Evolutionary conservation across 2,797 vertebrate species (phyloP).

Genomic region (Spea hammondii): DNA sequence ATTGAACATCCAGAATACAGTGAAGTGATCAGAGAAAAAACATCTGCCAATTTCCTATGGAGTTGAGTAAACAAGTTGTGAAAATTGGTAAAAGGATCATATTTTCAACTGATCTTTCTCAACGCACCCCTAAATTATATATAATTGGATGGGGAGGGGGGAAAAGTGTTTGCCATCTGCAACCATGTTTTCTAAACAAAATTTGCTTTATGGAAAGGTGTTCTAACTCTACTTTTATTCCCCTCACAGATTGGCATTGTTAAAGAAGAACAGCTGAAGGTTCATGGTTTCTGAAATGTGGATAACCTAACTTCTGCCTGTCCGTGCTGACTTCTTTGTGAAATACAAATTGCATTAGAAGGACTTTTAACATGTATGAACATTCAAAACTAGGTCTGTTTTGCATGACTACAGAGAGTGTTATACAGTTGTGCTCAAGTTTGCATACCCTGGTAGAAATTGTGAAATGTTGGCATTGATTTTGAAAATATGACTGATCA

Average conservation of each 20-base stretch:
- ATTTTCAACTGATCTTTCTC: too few relatives aligned
- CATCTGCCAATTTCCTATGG: conserved; percentile 78
- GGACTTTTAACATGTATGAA: conserved; percentile 68
- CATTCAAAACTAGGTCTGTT: conserved; percentile 59
- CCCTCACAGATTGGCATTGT: conserved; percentile 76
- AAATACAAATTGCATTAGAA: conserved; percentile 69
- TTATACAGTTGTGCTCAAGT: conserved; percentile 38
- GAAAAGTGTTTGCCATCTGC: background rate
- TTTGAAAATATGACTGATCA: too few relatives aligned
- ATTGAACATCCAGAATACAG: conserved; percentile 80
- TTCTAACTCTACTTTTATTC: conserved; percentile 51
- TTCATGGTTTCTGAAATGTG: conserved; percentile 75
- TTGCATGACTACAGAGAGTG: conserved; percentile 65
- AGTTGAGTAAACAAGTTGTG: conserved; percentile 62
- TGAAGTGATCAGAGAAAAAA: conserved; percentile 79
- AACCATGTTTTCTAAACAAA: background rate
- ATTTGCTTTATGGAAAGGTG: background rate
- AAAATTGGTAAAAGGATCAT: too few relatives aligned
- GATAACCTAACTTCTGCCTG: conserved; percentile 54
- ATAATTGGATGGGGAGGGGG: too few relatives aligned
- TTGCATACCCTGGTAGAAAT: too few relatives aligned
- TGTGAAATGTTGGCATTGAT: too few relatives aligned
- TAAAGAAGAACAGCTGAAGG: conserved; percentile 81
- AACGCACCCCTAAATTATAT: too few relatives aligned
- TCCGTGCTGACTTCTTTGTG: conserved; percentile 60